Conservation (phyloP, 2,888 invertebrate genomes). For the Chesias legatella region DNA sequence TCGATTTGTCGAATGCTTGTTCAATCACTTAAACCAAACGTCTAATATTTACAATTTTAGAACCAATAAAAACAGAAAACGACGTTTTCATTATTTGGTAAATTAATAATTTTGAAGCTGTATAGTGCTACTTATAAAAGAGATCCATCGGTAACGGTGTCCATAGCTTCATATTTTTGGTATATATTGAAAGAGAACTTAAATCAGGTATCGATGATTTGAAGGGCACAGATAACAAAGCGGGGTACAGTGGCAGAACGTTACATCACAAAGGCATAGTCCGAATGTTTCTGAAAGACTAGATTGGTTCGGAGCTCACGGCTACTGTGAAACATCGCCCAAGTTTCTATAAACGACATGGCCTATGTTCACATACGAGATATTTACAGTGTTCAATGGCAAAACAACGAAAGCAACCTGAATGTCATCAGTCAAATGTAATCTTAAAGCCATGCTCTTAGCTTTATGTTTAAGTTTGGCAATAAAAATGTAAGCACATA, state of each 20-base stretch:
- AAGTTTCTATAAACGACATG: constrained; percentile 28
- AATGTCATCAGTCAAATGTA: constrained; percentile 58
- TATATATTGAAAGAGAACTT: constrained; percentile 70
- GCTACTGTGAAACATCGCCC: constrained; percentile 14
- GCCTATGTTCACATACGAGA: constrained; percentile 45
- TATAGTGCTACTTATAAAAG: constrained; percentile 46
- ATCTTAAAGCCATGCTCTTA: constrained; percentile 64
- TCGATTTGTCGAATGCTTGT: constrained; percentile 39
- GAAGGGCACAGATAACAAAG: constrained; percentile 30
- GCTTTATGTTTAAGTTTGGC: constrained; percentile 65
- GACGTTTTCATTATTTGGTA: constrained; percentile 66
- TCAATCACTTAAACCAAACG: constrained; percentile 46
- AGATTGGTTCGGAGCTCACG: constrained; percentile 62
- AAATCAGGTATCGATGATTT: constrained; percentile 69
- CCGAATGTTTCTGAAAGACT: constrained; percentile 59
- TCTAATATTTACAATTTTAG: constrained; percentile 68
- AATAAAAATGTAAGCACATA: constrained; percentile 54
- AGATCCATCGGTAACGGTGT: constrained; percentile 79
- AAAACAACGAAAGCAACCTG: constrained; percentile 50
- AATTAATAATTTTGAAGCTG: constrained; percentile 41
- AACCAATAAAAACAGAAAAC: constrained; percentile 63
- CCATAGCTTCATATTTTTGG: constrained; percentile 75
- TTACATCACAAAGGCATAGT: constrained; percentile 27
- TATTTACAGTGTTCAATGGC: constrained; percentile 71
- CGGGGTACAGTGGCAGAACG: constrained; percentile 17